Evolutionary conservation across 2,113 vertebrate species (phyloP).

Genomic region (Aegotheles bennettii): DNA sequence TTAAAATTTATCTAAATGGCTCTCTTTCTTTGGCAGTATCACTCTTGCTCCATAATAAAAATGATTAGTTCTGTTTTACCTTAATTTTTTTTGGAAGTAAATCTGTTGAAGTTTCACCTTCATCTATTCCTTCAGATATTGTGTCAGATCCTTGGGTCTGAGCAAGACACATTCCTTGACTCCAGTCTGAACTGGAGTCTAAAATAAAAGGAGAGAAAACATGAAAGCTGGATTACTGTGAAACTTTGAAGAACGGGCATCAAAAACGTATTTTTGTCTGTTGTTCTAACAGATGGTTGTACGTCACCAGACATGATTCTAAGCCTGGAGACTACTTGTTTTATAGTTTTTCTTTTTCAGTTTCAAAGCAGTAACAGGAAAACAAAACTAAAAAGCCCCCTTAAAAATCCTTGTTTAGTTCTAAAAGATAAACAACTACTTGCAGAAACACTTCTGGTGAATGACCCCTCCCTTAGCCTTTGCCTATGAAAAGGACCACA

Average conservation of each 20-base stretch:
- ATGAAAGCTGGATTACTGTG: conserved; percentile 5
- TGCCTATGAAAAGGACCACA: background rate
- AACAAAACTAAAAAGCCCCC: background rate
- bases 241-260: conserved; percentile 23
- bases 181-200: conserved; percentile 93
- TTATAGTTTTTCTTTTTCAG: background rate
- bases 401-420: background rate
- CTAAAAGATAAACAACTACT: background rate
- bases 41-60: background rate
- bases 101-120: conserved; percentile 75
- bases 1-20: background rate
- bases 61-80: conserved; percentile 61
- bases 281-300: background rate
- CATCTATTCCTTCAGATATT: conserved; percentile 79
- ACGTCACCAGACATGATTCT: background rate
- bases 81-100: conserved; percentile 88
- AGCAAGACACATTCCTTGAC: conserved; percentile 79
- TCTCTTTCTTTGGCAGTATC: background rate
- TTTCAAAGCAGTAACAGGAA: conserved; percentile 23
- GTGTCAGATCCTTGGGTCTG: conserved; percentile 80
- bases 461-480: background rate
- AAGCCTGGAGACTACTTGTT: background rate
- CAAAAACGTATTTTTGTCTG: background rate
- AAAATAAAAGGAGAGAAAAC: conserved; percentile 57
- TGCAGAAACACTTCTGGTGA: background rate